Evolutionary conservation across 92 coral and sea anemone genomes (phyloP).

Genomic region (Anthopleura xanthogrammica): DNA sequence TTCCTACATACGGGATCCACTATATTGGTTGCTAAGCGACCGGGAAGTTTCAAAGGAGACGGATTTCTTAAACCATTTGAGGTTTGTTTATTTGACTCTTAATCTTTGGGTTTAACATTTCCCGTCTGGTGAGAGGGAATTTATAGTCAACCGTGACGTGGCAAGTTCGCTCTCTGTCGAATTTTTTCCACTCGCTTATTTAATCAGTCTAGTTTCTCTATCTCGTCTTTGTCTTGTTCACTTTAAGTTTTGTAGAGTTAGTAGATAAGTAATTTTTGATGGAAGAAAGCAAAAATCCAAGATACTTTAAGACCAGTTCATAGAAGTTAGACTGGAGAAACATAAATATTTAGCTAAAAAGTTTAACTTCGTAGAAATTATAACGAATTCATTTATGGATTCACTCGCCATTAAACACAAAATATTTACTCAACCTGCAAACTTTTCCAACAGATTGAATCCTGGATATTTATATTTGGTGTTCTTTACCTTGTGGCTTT

Average conservation of each 20-base stretch:
- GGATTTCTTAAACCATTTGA: conserved; percentile 62
- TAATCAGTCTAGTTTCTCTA: no score
- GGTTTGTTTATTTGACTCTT: not conserved
- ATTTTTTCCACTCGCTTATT: no score
- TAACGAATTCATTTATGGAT: not conserved
- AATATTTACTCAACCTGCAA: not conserved
- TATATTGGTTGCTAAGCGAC: conserved; percentile 57
- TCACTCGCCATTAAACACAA: not conserved
- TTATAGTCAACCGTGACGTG: not conserved
- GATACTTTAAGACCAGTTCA: no score
- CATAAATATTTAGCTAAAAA: no score
- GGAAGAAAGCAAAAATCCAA: no score
- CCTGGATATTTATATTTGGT: conserved; percentile 51
- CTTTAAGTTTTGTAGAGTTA: no score
- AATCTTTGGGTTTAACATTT: not conserved
- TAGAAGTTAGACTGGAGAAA: no score
- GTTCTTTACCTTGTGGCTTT: conserved; percentile 53
- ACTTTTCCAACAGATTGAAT: conserved; percentile 2
- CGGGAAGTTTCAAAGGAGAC: conserved; percentile 53
- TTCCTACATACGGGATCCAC: conserved; percentile 60
- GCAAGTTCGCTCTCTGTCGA: no score
- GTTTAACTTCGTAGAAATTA: not conserved
- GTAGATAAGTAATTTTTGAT: no score
- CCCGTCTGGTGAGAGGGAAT: not conserved
- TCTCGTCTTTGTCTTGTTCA: no score